Evolutionary conservation across 23 tunicate genomes (phyloP).

Genomic region (Clavelina lepadiformis): DNA sequence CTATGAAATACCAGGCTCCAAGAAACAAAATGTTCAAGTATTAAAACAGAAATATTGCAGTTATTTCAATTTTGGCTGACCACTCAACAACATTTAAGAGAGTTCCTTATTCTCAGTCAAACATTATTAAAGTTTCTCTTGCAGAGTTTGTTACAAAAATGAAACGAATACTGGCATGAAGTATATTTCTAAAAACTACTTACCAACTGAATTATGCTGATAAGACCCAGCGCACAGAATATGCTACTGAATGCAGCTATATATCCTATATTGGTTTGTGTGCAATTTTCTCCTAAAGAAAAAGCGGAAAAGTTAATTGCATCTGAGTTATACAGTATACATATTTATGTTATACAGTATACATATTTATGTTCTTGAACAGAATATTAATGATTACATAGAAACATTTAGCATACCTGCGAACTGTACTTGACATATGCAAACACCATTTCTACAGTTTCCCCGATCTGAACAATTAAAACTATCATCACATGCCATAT

Average conservation of each 20-base stretch:
- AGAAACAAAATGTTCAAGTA: no score
- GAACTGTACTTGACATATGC: constrained; percentile 77
- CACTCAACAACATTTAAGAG: no score
- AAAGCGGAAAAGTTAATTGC: neutral
- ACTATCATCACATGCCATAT: constrained; percentile 59
- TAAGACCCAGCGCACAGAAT: constrained; percentile 32
- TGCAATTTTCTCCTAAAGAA: constrained; percentile 57
- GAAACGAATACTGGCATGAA: no score
- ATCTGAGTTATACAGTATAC: neutral
- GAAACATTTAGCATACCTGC: constrained; percentile 32
- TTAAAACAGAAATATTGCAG: neutral
- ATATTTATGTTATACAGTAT: neutral
- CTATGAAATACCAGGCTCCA: no score
- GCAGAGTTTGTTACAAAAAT: no score
- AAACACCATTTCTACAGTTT: constrained; percentile 57
- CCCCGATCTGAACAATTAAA: constrained; percentile 68
- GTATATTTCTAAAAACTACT: no score
- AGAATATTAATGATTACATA: neutral
- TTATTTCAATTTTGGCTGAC: neutral
- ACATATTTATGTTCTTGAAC: neutral
- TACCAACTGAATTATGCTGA: constrained; percentile 61
- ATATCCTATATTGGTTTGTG: constrained; percentile 56
- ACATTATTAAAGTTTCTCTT: no score
- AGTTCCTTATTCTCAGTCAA: no score
- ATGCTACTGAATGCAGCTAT: constrained; percentile 71